Evolutionary conservation across 2,888 invertebrate genomes (phyloP), one percentile per base, ranked within the genome.

Genomic region (Uropetala carovei): DNA sequence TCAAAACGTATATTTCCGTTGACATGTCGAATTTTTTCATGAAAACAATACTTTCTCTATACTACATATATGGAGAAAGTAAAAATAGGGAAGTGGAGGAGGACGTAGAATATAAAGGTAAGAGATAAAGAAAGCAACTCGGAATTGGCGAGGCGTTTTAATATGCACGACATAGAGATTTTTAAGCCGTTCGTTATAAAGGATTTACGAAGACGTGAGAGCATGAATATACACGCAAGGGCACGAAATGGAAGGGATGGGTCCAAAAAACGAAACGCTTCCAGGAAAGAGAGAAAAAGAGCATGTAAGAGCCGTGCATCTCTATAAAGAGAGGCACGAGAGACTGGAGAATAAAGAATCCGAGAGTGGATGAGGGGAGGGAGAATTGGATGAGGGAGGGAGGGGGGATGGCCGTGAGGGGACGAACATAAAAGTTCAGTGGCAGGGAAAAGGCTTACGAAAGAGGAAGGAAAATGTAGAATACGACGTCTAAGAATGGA

Each of bases 261-360:
- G 43, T 43, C 43, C 3, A 43, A 43, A 75, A 27, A 75, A 75
- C 22, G 75, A 75, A 75, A 75, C 22, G 75, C 22, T 75, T 10
- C 11, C 14, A 13, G 27, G 22, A 22, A 75, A 11, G 75, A 27
- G 27, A 13, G 22, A 10, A 22, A 22, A 75, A 75, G 75, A 13
- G 13, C 22, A 75, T 75, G 75, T 75, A 75, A 75, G 75, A 27
- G 75, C 11, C 75, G 75, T 75, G 75, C 75, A 75, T 75, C 75
- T 75, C 27, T 10, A 68, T 68, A 68, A 68, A n/a, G n/a, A 22
- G 43, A 43, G 43, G 43, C 43, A 43, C 5, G 5, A 43, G 1
- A 43, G 43, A 43, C 3, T 1, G 43, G 43, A 43, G 43, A 43
- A 43, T 43, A 43, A 43, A 43, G 43, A 43, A 43, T 43, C 43